Evolutionary conservation across 2,888 invertebrate species (phyloP), one percentile per base, ranked within the genome.

Genomic region (Proisotoma minuta): DNA sequence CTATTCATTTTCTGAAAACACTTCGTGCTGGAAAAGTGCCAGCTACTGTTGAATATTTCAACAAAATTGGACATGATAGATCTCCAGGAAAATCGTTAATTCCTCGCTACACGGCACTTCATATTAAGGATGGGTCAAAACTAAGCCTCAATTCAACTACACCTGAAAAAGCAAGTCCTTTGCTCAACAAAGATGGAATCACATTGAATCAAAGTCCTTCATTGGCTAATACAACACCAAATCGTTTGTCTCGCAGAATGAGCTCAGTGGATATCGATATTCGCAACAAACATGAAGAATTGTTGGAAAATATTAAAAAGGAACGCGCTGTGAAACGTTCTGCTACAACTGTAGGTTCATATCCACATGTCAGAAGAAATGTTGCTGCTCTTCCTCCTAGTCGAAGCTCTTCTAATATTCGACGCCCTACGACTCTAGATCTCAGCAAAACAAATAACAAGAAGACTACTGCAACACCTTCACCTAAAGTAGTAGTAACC

Each of bases 11-110:
- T 23, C 57, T 70, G 4, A 70, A 70, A 58, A 63, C 68, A 12
- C 18, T 60, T 10, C 89, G 89, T 76, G 88, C 87, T 4, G 90
- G 89, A 5, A 88, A 88, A 80, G 89, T 90, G 0, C 78, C 88
- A 62, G 88, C 87, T 1, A 89, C 88, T 79, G 88, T 88, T 0
- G 86, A 85, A 76, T 78, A 89, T 24, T 90, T 89, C 74, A 87
- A 89, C 75, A 81, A 79, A 8, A 68, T 77, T 61, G 69, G 80
- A 79, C 68, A 56, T 61, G 66, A 62, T 50, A 61, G 57, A 53
- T 62, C 63, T 3, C 60, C 65, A 20, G 57, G 61, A 15, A 65
- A 59, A 47, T 70, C 70, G 4, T 27, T 65, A 28, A 70, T 70
- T 47, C 70, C 70, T 26, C 59, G 70, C 3, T 63, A 66, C 28